phyloP scores from a whole-genome alignment of 2,113 vertebrate species.

The Catharus fuscescens region DNA sequence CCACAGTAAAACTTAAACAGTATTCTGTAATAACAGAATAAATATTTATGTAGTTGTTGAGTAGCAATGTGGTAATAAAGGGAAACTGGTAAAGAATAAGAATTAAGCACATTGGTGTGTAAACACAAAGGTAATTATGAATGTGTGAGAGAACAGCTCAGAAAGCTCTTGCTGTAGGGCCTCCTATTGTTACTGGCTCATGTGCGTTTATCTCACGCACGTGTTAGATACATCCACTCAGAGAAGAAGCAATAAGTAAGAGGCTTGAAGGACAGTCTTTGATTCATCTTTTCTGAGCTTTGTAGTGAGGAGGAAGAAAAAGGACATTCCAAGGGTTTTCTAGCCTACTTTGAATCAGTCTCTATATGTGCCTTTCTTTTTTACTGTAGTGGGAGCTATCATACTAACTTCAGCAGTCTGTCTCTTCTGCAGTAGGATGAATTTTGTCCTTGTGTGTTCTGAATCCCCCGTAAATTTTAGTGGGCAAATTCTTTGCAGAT shows the following conservation, averaged over 20 bases:
- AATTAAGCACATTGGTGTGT: neutral
- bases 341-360: neutral
- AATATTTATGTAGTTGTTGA: neutral
- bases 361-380: neutral
- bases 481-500: neutral
- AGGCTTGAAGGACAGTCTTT: neutral
- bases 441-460: neutral
- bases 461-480: neutral
- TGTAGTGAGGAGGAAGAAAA: neutral
- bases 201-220: neutral
- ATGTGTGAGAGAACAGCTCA: neutral
- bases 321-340: neutral
- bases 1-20: neutral
- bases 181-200: neutral
- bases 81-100: neutral
- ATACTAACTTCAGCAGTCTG: neutral
- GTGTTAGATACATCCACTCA: neutral
- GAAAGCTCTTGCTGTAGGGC: neutral
- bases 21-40: neutral
- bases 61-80: neutral
- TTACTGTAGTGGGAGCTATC: neutral
- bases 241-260: neutral
- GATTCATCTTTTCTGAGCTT: neutral
- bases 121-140: neutral
- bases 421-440: neutral